Percentiles rank a stretch among this genome's conserved stretches.
Evolutionary conservation across 2,113 vertebrate species (phyloP).

Genomic region (Aptenodytes patagonicus): DNA sequence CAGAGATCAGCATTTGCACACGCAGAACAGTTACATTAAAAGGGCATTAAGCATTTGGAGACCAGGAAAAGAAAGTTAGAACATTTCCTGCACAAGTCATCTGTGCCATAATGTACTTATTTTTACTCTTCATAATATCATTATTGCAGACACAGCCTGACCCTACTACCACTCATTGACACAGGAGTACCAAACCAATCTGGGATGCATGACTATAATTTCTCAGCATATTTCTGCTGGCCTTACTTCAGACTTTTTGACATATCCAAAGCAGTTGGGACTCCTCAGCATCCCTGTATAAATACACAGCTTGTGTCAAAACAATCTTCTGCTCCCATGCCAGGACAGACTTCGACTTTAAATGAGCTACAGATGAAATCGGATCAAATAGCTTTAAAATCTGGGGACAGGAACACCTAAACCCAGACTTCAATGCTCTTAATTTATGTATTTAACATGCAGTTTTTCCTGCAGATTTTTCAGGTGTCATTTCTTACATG

Average conservation of each 20-base stretch:
- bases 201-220: not conserved
- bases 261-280: not conserved
- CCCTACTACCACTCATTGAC: not conserved
- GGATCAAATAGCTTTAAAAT: not conserved
- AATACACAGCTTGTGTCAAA: not conserved
- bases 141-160: not conserved
- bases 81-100: not conserved
- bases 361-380: not conserved
- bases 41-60: not conserved
- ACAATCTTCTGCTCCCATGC: not conserved
- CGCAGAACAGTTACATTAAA: not conserved
- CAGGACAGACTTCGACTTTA: not conserved
- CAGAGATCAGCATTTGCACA: not conserved
- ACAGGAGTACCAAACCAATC: not conserved
- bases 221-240: not conserved
- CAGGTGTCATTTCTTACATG: not conserved
- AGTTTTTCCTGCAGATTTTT: not conserved
- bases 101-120: not conserved
- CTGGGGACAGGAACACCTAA: not conserved
- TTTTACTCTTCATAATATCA: not conserved
- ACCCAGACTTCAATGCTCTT: not conserved
- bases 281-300: not conserved
- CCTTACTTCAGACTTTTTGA: not conserved
- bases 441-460: not conserved
- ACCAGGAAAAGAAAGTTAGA: not conserved